Conservation (phyloP, 2,888 invertebrate species). For the Hyposoter dolosus region DNA sequence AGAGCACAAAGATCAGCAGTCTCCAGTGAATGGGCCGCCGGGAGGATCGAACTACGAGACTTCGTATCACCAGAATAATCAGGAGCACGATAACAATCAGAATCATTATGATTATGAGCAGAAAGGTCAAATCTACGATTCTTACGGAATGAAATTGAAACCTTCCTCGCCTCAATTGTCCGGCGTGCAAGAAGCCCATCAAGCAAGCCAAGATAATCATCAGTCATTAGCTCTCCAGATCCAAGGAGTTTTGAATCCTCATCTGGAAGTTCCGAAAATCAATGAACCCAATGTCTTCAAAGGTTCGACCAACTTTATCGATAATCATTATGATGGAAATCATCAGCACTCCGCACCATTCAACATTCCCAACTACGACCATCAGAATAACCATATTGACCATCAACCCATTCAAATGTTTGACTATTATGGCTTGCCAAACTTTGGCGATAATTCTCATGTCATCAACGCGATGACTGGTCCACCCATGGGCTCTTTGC, state of each 20-base stretch:
- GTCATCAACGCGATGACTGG: conserved; percentile 12
- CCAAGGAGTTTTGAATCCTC: conserved; percentile 59
- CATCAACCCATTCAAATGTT: conserved; percentile 41
- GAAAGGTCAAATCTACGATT: conserved; percentile 54
- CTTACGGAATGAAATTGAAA: conserved; percentile 57
- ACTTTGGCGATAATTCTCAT: conserved; percentile 16
- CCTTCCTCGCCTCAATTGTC: conserved; percentile 44
- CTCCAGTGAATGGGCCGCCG: conserved; percentile 57
- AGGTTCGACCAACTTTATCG: conserved; percentile 24
- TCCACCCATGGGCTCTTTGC: neutral
- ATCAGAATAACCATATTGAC: conserved; percentile 61
- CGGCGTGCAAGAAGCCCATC: neutral
- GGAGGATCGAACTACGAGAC: conserved; percentile 45
- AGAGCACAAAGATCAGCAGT: conserved; percentile 60
- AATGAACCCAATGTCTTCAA: conserved; percentile 33
- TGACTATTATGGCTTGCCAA: conserved; percentile 44
- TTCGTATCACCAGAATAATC: conserved; percentile 28
- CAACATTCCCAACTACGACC: conserved; percentile 69
- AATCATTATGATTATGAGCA: conserved; percentile 52
- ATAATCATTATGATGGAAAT: conserved; percentile 46
- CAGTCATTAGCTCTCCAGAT: conserved; percentile 54
- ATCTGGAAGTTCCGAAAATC: conserved; percentile 46
- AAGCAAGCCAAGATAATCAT: conserved; percentile 54
- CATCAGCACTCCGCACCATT: conserved; percentile 66
- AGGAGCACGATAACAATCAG: conserved; percentile 17